Evolutionary conservation across 2,888 invertebrate genomes (phyloP), one percentile per base, ranked within the genome.

Genomic region (Xestia rhomboidea): DNA sequence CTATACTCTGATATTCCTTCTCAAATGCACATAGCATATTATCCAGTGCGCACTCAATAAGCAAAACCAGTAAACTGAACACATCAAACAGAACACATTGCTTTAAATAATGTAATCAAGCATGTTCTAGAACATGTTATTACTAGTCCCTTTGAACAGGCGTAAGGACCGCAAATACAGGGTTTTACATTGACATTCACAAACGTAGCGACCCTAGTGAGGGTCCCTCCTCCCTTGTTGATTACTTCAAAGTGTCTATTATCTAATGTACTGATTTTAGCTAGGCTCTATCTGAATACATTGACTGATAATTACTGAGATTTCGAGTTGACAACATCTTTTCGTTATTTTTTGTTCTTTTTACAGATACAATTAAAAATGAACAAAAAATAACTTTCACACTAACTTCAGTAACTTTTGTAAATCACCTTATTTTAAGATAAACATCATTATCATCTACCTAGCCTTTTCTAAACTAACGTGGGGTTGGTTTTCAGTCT

Each of bases 131-230:
- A 69, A 67, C 18, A 38, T 64, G 54, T 62, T 70, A 79, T 74
- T 83, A 74, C 60, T 46, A 78, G 67, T 79, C 73, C 60, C 82
- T 82, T 82, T 83, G 82, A 79, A 68, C 62, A 67, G 51, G 44
- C 69, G 15, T 79, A 34, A 67, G 30, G 41, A 82, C 83, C 81
- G 51, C 84, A 82, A 60, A 73, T 79, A 73, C 44, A 68, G 30
- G 49, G 41, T 51, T 46, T 68, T 18, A 60, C 69, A 73, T 82
- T 79, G 70, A 70, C n/a, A 82, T 82, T 74, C 73, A 83, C 68
- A 83, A 79, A 70, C 79, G 34, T 66, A 69, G 63, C 64, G 60
- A 69, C 60, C 83, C 62, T 46, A 49, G 67, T 51, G 54, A 62
- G 27, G 78, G 49, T 27, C 63, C 60, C 21, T 68, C 34, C 41